These are phyloP conservation scores for Augochlora pura DNA, from an alignment of 1,140 invertebrate species.

Conservation along the genomic window DNA sequence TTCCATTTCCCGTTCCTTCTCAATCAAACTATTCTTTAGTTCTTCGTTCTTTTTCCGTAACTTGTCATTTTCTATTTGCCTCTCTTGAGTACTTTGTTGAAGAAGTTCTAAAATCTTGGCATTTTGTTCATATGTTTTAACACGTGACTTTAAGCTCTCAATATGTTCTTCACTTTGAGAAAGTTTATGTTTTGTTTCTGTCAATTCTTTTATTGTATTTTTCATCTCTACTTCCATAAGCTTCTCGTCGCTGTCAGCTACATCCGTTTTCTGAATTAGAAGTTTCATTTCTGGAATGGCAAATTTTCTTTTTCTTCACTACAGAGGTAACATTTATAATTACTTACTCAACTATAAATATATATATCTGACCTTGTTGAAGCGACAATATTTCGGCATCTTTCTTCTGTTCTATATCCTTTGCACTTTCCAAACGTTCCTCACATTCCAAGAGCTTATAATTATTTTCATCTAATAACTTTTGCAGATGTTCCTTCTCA, in stretches of 20 bases:
- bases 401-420: conserved; percentile 50
- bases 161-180: conserved; percentile 45
- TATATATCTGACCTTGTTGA: conserved; percentile 40
- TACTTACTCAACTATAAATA: neutral
- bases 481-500: conserved; percentile 39
- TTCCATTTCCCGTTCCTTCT: conserved; percentile 69
- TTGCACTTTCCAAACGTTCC: conserved; percentile 10
- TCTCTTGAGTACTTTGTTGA: conserved; percentile 55
- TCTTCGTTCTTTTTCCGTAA: conserved; percentile 58
- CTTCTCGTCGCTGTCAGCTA: conserved; percentile 33
- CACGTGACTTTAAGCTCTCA: conserved; percentile 43
- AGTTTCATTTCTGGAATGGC: conserved; percentile 37
- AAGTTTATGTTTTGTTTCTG: conserved; percentile 45
- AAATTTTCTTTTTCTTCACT: neutral
- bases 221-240: conserved; percentile 68
- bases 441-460: conserved; percentile 27
- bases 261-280: neutral
- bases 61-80: conserved; percentile 58
- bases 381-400: conserved; percentile 49
- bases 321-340: neutral
- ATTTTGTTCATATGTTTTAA: conserved; percentile 47
- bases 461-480: conserved; percentile 34
- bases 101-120: conserved; percentile 54
- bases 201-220: conserved; percentile 57
- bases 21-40: conserved; percentile 52